phyloP scores from a whole-genome alignment of 1,140 invertebrate species.

The Drosophila insularis region DNA sequence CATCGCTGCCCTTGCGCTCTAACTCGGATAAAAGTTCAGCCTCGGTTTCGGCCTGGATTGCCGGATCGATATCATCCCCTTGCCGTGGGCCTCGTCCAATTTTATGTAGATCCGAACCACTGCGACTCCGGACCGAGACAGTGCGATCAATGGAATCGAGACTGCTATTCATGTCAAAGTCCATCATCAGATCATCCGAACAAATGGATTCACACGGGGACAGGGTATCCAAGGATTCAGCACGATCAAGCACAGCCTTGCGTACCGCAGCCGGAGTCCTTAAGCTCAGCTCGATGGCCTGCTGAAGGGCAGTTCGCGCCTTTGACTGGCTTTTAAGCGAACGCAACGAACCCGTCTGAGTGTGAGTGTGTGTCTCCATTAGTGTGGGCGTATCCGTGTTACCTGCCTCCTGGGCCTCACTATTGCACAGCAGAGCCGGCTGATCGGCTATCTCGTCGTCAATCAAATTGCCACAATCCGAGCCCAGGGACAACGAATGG shows the following conservation, averaged over 20 bases:
- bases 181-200: constrained; percentile 92
- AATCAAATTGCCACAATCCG: constrained; percentile 88
- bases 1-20: constrained; percentile 84
- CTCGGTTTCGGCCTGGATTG: constrained; percentile 66
- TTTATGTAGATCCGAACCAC: constrained; percentile 83
- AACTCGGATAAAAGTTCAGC: constrained; percentile 83
- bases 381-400: constrained; percentile 72
- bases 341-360: constrained; percentile 65
- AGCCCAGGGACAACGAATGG: constrained; percentile 87
- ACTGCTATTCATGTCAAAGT: constrained; percentile 90
- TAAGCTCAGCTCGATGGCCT: constrained; percentile 80
- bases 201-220: constrained; percentile 90
- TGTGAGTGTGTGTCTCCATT: constrained; percentile 68
- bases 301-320: constrained; percentile 68
- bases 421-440: constrained; percentile 90
- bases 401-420: constrained; percentile 62
- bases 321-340: constrained; percentile 75
- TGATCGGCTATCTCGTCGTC: constrained; percentile 96
- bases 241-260: constrained; percentile 83
- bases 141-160: constrained; percentile 87
- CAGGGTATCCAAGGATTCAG: constrained; percentile 88
- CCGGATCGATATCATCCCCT: constrained; percentile 32
- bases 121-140: constrained; percentile 74
- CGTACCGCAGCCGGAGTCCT: constrained; percentile 73
- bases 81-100: constrained; percentile 62